Percentiles rank a stretch among this genome's conserved stretches.
These are phyloP conservation scores for Falco cherrug DNA, from an alignment of 2,797 vertebrate genomes.

Conservation along the genomic window DNA sequence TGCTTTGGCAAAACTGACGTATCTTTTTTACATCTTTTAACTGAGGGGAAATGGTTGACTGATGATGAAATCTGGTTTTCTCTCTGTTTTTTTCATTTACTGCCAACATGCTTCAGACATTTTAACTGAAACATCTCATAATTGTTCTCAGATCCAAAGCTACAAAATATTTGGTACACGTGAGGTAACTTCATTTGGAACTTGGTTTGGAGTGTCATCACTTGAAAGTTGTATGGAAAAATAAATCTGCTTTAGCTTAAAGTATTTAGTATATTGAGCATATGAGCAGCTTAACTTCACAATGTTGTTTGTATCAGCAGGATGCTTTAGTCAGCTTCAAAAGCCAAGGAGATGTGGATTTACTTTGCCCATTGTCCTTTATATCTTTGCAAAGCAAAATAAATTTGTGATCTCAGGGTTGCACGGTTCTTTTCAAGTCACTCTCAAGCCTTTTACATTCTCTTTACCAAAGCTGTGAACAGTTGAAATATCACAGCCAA, in stretches of 20 bases:
- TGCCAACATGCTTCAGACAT: neutral
- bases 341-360: constrained; percentile 16
- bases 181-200: constrained; percentile 11
- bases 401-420: neutral
- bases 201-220: constrained; percentile 1
- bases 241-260: constrained; percentile 56
- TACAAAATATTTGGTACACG: neutral
- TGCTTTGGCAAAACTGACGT: neutral
- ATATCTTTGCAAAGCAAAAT: neutral
- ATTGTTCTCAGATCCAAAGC: neutral
- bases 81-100: neutral
- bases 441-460: neutral
- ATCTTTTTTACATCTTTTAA: neutral
- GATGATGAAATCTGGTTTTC: neutral
- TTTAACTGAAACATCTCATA: neutral
- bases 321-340: constrained; percentile 33
- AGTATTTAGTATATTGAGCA: constrained; percentile 34
- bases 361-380: neutral
- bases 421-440: neutral
- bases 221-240: constrained; percentile 48
- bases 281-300: constrained; percentile 40
- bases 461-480: neutral
- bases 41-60: neutral
- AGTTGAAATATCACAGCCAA: neutral
- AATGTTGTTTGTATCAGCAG: constrained; percentile 46